Base-by-base conservation (phyloP, 2,888 invertebrate species). In the Zelleria hepariella region DNA sequence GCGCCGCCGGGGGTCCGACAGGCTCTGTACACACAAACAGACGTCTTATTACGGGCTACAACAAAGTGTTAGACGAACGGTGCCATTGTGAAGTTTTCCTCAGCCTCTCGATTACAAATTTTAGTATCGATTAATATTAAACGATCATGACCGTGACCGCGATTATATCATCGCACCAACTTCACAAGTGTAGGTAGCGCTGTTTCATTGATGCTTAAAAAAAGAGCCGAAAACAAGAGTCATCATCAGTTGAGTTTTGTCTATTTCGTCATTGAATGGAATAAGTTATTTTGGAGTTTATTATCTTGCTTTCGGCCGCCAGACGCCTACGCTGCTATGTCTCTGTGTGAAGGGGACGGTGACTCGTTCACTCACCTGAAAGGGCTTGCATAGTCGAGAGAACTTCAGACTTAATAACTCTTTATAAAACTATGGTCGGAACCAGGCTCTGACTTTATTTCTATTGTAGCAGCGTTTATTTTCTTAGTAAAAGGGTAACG, bases 1-100 rank as follows among this genome's bases (percentile, higher is more conserved):
- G 62, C 91, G 90, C 21, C 91, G 82, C 64, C 86, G 89, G 62
- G 90, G 90, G 32, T 93, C 93, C 61, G 91, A 80, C 54, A 93
- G 75, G 70, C 91, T 93, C 93, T 93, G 79, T 24, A 61, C 25
- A 26, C 27, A 55, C 20, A 55, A 42, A 42, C 32, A 15, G 32
- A 42, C 32, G 15, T 42, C 15, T 42, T 15, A 42, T 15, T 15
- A 2, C 15, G 10, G 32, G n/a, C n/a, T n/a, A n/a, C n/a, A n/a
- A n/a, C n/a, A n/a, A n/a, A n/a, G n/a, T n/a, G n/a, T n/a, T n/a
- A n/a, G n/a, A n/a, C n/a, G n/a, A n/a, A n/a, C n/a, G n/a, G n/a
- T n/a, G n/a, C n/a, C n/a, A n/a, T n/a, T n/a, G 32, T 42, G 15
- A 42, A 15, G 10, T 10, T 42, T 42, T 42, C 15, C 2, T 2